Conservation (phyloP, 2,797 vertebrate species). For the Gymnoscopelus braueri region DNA sequence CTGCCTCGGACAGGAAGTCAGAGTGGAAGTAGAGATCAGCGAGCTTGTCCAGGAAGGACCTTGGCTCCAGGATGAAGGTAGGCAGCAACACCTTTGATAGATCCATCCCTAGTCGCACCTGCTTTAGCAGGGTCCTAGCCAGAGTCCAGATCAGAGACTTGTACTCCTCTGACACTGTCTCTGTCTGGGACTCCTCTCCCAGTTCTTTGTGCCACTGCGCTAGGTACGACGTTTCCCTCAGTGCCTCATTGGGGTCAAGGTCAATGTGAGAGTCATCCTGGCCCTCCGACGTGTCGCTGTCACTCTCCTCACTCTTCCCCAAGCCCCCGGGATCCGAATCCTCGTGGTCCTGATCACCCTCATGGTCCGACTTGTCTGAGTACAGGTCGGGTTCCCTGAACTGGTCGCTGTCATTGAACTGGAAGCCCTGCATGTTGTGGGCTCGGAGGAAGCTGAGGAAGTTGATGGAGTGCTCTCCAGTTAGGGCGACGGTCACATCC, state of each 20-base stretch:
- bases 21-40: slow-evolving; percentile 99
- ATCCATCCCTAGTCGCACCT: slow-evolving; percentile 97
- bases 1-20: slow-evolving; percentile 95
- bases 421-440: slow-evolving; percentile 92
- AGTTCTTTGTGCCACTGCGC: slow-evolving; percentile 94
- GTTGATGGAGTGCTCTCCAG: slow-evolving; percentile 88
- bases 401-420: slow-evolving; percentile 95
- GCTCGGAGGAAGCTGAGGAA: slow-evolving; percentile 94
- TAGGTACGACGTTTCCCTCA: slow-evolving; percentile 90
- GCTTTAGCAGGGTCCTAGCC: slow-evolving; percentile 84
- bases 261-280: slow-evolving; percentile 94
- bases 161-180: slow-evolving; percentile 98
- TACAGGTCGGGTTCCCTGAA: slow-evolving; percentile 96
- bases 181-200: slow-evolving; percentile 95
- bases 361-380: slow-evolving; percentile 97
- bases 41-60: slow-evolving; percentile 97
- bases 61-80: slow-evolving; percentile 96
- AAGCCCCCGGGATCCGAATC: slow-evolving; percentile 94
- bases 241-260: slow-evolving; percentile 86
- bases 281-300: slow-evolving; percentile 95
- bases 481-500: slow-evolving; percentile 78
- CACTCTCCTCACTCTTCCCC: slow-evolving; percentile 97
- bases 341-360: slow-evolving; percentile 93
- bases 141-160: slow-evolving; percentile 97
- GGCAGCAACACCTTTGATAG: slow-evolving; percentile 97